Conservation (phyloP, 2,888 invertebrate genomes). For the Drymonia ruficornis region DNA sequence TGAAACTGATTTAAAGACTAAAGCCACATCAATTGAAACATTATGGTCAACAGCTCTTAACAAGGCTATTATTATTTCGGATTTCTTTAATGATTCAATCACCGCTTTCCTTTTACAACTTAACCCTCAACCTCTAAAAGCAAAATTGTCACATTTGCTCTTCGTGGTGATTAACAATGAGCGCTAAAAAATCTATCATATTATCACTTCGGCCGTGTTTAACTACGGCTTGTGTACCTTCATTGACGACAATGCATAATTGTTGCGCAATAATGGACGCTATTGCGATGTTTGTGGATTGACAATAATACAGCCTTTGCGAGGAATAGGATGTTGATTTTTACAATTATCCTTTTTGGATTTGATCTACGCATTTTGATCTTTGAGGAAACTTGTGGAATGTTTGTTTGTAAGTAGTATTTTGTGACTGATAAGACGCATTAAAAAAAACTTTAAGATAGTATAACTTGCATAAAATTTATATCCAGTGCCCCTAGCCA, state of each 20-base stretch:
- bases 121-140: constrained; percentile 17
- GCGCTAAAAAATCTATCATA: constrained; percentile 47
- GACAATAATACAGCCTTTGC: constrained; percentile 22
- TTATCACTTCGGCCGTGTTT: constrained; percentile 39
- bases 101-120: constrained; percentile 28
- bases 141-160: constrained; percentile 53
- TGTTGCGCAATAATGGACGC: constrained; percentile 39
- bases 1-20: too few relatives aligned
- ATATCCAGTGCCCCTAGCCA: too few relatives aligned
- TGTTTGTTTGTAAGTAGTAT: not conserved
- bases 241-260: constrained; percentile 44
- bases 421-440: not conserved
- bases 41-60: too few relatives aligned
- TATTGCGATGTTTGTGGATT: constrained; percentile 28
- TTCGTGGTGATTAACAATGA: constrained; percentile 64
- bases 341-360: constrained; percentile 15
- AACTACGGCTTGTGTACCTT: constrained; percentile 19
- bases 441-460: too few relatives aligned
- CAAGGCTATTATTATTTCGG: not conserved
- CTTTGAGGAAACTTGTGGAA: not conserved
- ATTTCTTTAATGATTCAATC: not conserved
- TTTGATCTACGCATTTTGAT: not conserved
- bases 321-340: constrained; percentile 26
- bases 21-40: too few relatives aligned
- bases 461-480: too few relatives aligned